Conservation (phyloP, 2,888 invertebrate species). For the Caradrina clavipalpis region DNA sequence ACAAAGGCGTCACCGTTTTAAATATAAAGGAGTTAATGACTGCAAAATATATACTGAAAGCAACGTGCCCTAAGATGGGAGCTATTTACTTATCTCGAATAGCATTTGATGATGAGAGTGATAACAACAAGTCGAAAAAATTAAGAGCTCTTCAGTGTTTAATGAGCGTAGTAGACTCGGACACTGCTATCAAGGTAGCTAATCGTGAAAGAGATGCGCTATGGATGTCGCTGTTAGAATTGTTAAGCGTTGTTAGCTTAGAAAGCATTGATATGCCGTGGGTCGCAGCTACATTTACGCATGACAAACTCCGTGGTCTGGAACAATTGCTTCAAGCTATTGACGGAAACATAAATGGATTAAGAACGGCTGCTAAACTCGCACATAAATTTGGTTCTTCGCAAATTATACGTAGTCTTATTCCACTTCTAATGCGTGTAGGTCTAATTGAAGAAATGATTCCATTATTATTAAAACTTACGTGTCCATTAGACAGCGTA, state of each 20-base stretch:
- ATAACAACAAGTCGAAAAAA: slow-evolving; percentile 86
- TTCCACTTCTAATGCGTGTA: slow-evolving; percentile 78
- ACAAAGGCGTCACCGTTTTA: slow-evolving; percentile 74
- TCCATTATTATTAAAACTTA: slow-evolving; percentile 81
- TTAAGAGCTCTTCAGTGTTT: slow-evolving; percentile 87
- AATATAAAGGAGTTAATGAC: slow-evolving; percentile 82
- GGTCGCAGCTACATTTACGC: slow-evolving; percentile 83
- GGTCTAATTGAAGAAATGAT: slow-evolving; percentile 83
- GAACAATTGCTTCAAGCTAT: slow-evolving; percentile 82
- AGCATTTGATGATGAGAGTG: slow-evolving; percentile 86
- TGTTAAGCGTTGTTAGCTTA: slow-evolving; percentile 82
- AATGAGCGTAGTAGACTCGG: slow-evolving; percentile 86
- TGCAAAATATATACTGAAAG: slow-evolving; percentile 88
- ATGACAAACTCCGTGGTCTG: slow-evolving; percentile 83
- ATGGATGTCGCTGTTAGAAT: slow-evolving; percentile 84
- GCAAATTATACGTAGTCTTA: slow-evolving; percentile 75
- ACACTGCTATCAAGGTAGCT: slow-evolving; percentile 86
- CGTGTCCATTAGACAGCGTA: slow-evolving; percentile 77
- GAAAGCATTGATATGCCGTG: slow-evolving; percentile 88
- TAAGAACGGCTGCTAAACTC: slow-evolving; percentile 82
- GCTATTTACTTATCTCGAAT: slow-evolving; percentile 88
- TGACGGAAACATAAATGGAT: slow-evolving; percentile 78
- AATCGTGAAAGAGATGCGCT: slow-evolving; percentile 82
- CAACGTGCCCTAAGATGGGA: slow-evolving; percentile 89
- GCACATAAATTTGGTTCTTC: slow-evolving; percentile 78